phyloP scores from a whole-genome alignment of 2,797 vertebrate species.

The Poeciliopsis presidionis region DNA sequence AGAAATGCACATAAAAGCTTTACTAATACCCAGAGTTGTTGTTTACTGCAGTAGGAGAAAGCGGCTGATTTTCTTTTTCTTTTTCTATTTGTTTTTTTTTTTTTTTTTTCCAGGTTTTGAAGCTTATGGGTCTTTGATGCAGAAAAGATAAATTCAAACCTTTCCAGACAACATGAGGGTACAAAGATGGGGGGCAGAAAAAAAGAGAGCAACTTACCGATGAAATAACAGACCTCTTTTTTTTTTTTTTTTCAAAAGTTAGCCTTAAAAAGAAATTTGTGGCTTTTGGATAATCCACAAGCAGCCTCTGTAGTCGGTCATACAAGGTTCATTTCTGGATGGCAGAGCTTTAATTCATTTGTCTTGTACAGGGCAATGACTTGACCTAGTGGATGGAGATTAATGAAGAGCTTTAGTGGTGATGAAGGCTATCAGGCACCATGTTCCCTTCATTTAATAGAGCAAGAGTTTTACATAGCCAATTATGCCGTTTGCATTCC shows the following conservation, averaged over 20 bases:
- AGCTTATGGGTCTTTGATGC: constrained; percentile 24
- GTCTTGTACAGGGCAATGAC: constrained; percentile 68
- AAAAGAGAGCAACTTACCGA: neutral
- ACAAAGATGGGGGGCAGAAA: neutral
- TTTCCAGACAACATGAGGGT: neutral
- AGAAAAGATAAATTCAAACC: neutral
- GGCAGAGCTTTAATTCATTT: constrained; percentile 69
- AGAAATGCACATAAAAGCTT: constrained; percentile 55
- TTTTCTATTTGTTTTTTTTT: constrained; percentile 4
- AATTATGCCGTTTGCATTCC: constrained; percentile 73
- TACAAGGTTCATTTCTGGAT: constrained; percentile 52
- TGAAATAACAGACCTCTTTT: constrained; percentile 3
- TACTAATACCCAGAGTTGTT: constrained; percentile 44
- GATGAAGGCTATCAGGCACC: constrained; percentile 76
- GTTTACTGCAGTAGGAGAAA: constrained; percentile 42
- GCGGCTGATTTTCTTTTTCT: constrained; percentile 15
- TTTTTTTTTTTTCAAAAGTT: constrained; percentile 1
- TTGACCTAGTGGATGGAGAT: constrained; percentile 80
- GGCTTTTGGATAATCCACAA: constrained; percentile 19
- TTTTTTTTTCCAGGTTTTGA: constrained; percentile 3
- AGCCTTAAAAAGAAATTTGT: constrained; percentile 1
- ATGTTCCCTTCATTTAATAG: constrained; percentile 65
- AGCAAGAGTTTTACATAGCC: constrained; percentile 73
- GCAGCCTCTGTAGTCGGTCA: constrained; percentile 34
- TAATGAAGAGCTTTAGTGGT: constrained; percentile 79